Conservation (phyloP, 2,888 invertebrate genomes). For the Neocrepidodera transversa region DNA sequence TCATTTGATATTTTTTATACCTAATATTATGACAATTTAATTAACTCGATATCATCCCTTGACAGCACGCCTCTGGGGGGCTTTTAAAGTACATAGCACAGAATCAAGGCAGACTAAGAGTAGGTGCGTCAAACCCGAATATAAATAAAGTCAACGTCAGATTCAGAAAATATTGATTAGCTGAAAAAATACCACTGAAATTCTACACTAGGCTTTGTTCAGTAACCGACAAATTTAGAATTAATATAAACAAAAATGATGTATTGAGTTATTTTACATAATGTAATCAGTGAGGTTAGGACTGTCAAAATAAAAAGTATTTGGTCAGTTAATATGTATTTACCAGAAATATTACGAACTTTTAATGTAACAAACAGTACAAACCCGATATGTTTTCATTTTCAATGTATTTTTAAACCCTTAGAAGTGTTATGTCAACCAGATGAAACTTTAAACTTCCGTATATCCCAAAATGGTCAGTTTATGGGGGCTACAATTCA, state of each 20-base stretch:
- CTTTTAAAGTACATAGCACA: slow-evolving; percentile 35
- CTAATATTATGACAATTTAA: background rate
- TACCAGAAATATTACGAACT: background rate
- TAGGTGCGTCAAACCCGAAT: slow-evolving; percentile 49
- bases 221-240: slow-evolving; percentile 20
- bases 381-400: slow-evolving; percentile 18
- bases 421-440: slow-evolving; percentile 43
- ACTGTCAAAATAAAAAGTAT: slow-evolving; percentile 13
- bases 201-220: slow-evolving; percentile 23
- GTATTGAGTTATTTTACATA: slow-evolving; percentile 1
- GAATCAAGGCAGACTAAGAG: slow-evolving; percentile 47
- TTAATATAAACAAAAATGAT: slow-evolving; percentile 7
- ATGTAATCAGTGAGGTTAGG: slow-evolving; percentile 4
- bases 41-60: background rate
- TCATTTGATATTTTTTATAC: background rate
- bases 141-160: slow-evolving; percentile 56
- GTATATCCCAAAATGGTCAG: slow-evolving; percentile 35
- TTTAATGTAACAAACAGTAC: slow-evolving; percentile 11
- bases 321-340: background rate
- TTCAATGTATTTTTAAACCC: slow-evolving; percentile 38
- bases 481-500: slow-evolving; percentile 14
- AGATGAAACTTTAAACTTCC: slow-evolving; percentile 50
- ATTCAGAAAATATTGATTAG: slow-evolving; percentile 56
- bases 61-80: slow-evolving; percentile 37
- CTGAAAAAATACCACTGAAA: slow-evolving; percentile 38